phyloP scores from a whole-genome alignment of 2,113 vertebrate species.

The Poeciliopsis occidentalis region DNA sequence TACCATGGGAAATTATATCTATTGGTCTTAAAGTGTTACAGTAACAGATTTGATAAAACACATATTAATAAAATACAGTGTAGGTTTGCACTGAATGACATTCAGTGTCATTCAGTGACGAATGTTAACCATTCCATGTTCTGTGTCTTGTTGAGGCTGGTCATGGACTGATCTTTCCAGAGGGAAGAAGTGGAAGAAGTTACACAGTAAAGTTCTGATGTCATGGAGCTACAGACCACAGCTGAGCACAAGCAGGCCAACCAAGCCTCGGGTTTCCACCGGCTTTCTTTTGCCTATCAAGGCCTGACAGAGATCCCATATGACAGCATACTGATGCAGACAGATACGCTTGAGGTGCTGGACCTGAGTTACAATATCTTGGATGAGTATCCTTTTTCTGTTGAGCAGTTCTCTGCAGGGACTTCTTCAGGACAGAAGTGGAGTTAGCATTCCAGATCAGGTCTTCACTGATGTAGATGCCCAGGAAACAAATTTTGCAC shows the following conservation, averaged over 20 bases:
- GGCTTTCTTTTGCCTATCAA: conserved; percentile 80
- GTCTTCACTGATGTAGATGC: too few relatives aligned
- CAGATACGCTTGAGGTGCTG: conserved; percentile 75
- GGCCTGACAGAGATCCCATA: conserved; percentile 78
- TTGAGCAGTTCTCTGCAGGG: too few relatives aligned
- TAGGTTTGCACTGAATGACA: background rate
- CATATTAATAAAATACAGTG: background rate
- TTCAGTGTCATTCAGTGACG: background rate
- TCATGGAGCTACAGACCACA: conserved; percentile 54
- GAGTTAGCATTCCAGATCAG: too few relatives aligned
- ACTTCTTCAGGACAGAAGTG: too few relatives aligned
- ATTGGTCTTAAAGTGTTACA: too few relatives aligned
- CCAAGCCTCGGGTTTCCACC: conserved; percentile 46
- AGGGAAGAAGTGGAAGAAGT: conserved; percentile 7
- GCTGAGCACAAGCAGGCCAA: conserved; percentile 23
- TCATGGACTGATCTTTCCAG: conserved; percentile 4
- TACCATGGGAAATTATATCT: too few relatives aligned
- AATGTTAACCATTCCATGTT: background rate
- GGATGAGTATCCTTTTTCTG: conserved; percentile 80
- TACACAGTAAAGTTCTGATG: background rate
- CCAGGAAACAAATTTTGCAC: too few relatives aligned
- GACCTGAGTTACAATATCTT: conserved; percentile 81
- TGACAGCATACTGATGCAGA: conserved; percentile 67
- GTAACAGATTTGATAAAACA: background rate
- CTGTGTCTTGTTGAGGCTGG: conserved; percentile 12